Evolutionary conservation across 1,140 invertebrate genomes (phyloP).

Genomic region (Ostrea edulis): DNA sequence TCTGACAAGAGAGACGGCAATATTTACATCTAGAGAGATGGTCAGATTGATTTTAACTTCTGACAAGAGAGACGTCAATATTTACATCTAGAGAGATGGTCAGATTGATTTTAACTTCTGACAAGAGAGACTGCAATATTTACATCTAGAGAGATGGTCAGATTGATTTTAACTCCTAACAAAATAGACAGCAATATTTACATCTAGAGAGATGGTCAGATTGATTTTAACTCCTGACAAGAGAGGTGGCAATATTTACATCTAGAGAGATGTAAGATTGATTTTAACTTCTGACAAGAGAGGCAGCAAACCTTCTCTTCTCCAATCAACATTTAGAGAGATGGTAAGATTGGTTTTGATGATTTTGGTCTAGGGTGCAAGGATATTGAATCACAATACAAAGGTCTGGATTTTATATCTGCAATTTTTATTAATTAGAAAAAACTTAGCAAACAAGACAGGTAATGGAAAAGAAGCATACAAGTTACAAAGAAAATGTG

Average conservation of each 20-base stretch:
- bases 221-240: slow-evolving; percentile 97
- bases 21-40: too few relatives aligned
- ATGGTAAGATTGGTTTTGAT: slow-evolving; percentile 85
- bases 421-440: too few relatives aligned
- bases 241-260: slow-evolving; percentile 93
- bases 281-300: slow-evolving; percentile 96
- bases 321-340: slow-evolving; percentile 95
- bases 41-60: slow-evolving; percentile 90
- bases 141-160: slow-evolving; percentile 99
- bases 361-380: too few relatives aligned
- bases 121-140: slow-evolving; percentile 90
- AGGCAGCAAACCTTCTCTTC: slow-evolving; percentile 90
- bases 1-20: too few relatives aligned
- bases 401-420: too few relatives aligned
- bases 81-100: too few relatives aligned
- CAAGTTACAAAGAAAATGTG: too few relatives aligned
- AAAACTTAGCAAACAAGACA: too few relatives aligned
- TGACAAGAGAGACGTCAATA: slow-evolving; percentile 92
- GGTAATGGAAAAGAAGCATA: too few relatives aligned
- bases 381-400: too few relatives aligned
- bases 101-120: slow-evolving; percentile 98
- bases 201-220: too few relatives aligned
- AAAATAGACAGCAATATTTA: too few relatives aligned
- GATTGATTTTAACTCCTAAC: slow-evolving; percentile 57
- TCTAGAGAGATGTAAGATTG: slow-evolving; percentile 99